phyloP scores from a whole-genome alignment of 2,113 vertebrate species.

The Miniopterus natalensis region DNA sequence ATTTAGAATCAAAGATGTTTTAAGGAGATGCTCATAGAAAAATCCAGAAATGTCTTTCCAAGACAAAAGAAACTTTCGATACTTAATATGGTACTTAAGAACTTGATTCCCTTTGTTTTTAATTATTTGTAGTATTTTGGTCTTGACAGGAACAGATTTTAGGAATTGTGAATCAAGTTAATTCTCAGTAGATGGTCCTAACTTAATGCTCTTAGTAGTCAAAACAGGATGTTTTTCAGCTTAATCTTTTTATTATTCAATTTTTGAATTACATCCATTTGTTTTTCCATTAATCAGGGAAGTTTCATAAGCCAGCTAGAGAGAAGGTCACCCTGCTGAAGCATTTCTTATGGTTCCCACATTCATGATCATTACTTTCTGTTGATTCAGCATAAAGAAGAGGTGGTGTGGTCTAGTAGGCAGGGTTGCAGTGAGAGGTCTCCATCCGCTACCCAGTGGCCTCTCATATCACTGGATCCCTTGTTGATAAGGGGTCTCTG shows the following conservation, averaged over 20 bases:
- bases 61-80: conserved; percentile 36
- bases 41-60: not conserved
- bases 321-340: not conserved
- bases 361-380: not conserved
- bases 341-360: not conserved
- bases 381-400: not conserved
- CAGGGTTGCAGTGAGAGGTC: accelerated
- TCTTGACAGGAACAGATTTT: not conserved
- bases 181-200: conserved; percentile 25
- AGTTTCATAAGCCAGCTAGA: not conserved
- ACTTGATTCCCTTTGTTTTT: conserved; percentile 47
- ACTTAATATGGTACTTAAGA: not conserved
- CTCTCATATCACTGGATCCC: accelerated
- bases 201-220: not conserved
- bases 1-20: not conserved
- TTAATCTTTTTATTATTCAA: conserved; percentile 50
- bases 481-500: not conserved
- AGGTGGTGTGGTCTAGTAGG: not conserved
- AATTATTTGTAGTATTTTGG: conserved; percentile 6
- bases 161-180: not conserved
- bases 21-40: not conserved
- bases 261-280: conserved; percentile 48
- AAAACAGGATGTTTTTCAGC: conserved; percentile 54
- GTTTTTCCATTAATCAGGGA: not conserved
- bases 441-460: not conserved